Evolutionary conservation across 2,888 invertebrate species (phyloP).

Genomic region (Halocaridina rubra): DNA sequence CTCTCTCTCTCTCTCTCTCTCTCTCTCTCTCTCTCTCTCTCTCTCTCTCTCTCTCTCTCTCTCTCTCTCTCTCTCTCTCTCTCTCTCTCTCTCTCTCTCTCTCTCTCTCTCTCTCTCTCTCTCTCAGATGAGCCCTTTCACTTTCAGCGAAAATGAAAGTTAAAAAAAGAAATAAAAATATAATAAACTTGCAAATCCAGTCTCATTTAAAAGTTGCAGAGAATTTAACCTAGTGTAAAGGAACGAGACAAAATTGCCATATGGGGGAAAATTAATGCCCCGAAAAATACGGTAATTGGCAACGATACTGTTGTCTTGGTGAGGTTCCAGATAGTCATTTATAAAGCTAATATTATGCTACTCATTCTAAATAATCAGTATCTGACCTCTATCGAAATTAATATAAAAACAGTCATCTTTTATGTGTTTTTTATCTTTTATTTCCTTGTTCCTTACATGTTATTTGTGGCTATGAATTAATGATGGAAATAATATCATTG

Average conservation of each 20-base stretch:
- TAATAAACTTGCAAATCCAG: not conserved
- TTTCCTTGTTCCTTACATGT: not conserved
- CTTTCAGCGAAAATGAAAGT: not conserved
- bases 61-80: not conserved
- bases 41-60: not conserved
- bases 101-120: constrained; percentile 4
- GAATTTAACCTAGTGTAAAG: not conserved
- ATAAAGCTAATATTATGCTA: not conserved
- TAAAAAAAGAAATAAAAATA: not conserved
- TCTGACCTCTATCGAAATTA: not conserved
- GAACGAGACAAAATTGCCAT: not conserved
- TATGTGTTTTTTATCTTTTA: not conserved
- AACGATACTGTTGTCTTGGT: no score
- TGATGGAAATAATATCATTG: no score
- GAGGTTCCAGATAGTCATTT: not conserved
- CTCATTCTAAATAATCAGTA: not conserved
- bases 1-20: not conserved
- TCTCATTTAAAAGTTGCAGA: not conserved
- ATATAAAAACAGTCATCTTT: no score
- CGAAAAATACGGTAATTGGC: no score
- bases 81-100: not conserved
- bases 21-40: not conserved
- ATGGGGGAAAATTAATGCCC: no score
- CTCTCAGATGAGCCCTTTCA: not conserved
- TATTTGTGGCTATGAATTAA: no score